Evolutionary conservation across 2,113 vertebrate genomes (phyloP).

Genomic region (Plecotus auritus): DNA sequence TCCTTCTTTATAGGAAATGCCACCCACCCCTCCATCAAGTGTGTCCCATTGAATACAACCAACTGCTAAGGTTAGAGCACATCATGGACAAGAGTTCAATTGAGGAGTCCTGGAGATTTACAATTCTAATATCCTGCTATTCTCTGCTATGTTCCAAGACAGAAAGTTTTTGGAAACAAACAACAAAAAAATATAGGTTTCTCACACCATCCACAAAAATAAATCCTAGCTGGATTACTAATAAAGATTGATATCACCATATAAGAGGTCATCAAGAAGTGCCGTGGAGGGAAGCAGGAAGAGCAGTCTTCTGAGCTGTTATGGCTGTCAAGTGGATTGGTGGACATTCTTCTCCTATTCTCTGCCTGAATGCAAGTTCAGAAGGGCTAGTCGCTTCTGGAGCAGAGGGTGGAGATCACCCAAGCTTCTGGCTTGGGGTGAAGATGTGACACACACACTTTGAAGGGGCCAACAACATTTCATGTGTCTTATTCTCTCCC

Average conservation of each 20-base stretch:
- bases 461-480: slow-evolving; percentile 80
- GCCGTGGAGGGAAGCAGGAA: too few species aligned
- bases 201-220: not conserved
- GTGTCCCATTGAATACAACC: not conserved
- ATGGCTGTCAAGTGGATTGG: slow-evolving; percentile 89
- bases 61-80: not conserved
- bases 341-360: slow-evolving; percentile 85
- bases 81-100: not conserved
- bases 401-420: slow-evolving; percentile 88
- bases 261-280: too few species aligned
- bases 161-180: not conserved
- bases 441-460: slow-evolving; percentile 83
- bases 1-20: not conserved
- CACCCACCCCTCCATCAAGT: not conserved
- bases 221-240: not conserved
- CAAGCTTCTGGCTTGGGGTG: slow-evolving; percentile 87
- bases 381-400: slow-evolving; percentile 90
- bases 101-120: not conserved
- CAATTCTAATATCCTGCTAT: not conserved
- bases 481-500: slow-evolving; percentile 85
- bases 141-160: not conserved
- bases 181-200: not conserved
- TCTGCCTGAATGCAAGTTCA: slow-evolving; percentile 83
- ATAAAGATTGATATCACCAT: not conserved
- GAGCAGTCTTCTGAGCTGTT: slow-evolving; percentile 19